Base-by-base conservation (phyloP, 2,113 vertebrate genomes). In the Siphamia tubifer region DNA sequence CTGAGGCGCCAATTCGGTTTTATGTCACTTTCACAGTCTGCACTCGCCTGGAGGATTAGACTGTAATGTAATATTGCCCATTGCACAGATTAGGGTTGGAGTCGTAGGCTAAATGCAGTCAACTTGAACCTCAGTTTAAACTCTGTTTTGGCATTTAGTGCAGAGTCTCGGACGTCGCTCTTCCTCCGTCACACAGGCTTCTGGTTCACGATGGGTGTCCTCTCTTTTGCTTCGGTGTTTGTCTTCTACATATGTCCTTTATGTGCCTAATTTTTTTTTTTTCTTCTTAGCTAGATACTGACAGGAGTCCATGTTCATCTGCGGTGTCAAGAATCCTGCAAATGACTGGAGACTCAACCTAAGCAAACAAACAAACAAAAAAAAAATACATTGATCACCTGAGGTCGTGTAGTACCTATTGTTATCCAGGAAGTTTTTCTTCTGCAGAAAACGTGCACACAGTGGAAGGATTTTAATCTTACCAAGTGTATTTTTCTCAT, bases 261-360 rank as follows among this genome's bases (percentile, higher is more conserved):
- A 47, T 40, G 57, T 10, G 0, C 47, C 2, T 9, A 58, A 40
- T 21, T 21, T 60, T 34, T 16, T 2, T 49, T 20, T 17, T 21
- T n/a, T n/a, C n/a, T n/a, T n/a, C 55, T 92, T 89, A 99, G 83
- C 91, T 95, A 70, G 96, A 95, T 68, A 96, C 78, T 0, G 96
- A 99, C n/a, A 99, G 93, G 60, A 98, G 93, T 78, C 98, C 98
- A 0, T 96, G 87, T 86, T 98, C 96, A 74, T 99, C 97, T 27
- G 98, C 97, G 10, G 96, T 97, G 80, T 99, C 97, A 74, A 99
- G 89, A 78, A 99, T 95, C 86, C 95, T 96, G 89, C 98, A 99
- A 85, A 99, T 99, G 63, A 99, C 95, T 0, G 97, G 96, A 73
- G 97, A 99, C 86, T 99, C 98, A 74, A 99, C 97, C 98, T 95